Base-by-base conservation (phyloP, 2,113 vertebrate genomes). In the Lampris megalopsis region DNA sequence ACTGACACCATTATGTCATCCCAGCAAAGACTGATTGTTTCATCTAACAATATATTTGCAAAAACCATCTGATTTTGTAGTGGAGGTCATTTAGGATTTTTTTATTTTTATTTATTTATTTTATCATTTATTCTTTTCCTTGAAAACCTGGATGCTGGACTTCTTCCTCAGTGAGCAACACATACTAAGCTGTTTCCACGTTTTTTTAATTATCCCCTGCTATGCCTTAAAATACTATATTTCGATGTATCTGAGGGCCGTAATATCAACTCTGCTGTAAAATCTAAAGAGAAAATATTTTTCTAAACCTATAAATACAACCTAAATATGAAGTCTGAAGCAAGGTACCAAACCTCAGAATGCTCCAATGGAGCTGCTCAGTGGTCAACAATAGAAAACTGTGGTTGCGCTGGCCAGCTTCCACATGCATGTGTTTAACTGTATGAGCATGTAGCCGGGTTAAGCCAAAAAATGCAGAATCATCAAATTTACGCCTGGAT, bases 301-400 rank as follows among this genome's bases (percentile, higher is more conserved):
- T 61, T 61, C 40, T 61, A 64, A 35, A 48, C 43, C 62, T 47
- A 61, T n/a, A 61, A 61, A 61, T 61, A 61, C 59, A n/a, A 61
- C 59, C 5, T 61, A 42, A 61, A 61, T 61, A 61, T 61, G 38
- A 48, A 48, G 62, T 64, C 24, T 48, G n/a, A 49, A 47, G 24
- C 5, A 64, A 64, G 24, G 62, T 11, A 64, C 62, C 49, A 9
- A 35, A 64, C 62, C 62, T 45, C 45, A 36, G 36, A 64, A 7
- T 48, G 62, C 24, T 48, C 4, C 2, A 37, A 45, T 48, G 24
- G 38, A 10, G 24, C 62, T 9, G n/a, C 62, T 36, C 38, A 48
- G n/a, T 36, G 24, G n/a, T 9, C 43, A 48, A 47, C 45, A 61
- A 43, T 61, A 43, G 40, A 42, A 24, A 13, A 35, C 9, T 64